Evolutionary conservation across 2,797 vertebrate species (phyloP), one percentile per base, ranked within the genome.

Genomic region (Acanthurus tractus): DNA sequence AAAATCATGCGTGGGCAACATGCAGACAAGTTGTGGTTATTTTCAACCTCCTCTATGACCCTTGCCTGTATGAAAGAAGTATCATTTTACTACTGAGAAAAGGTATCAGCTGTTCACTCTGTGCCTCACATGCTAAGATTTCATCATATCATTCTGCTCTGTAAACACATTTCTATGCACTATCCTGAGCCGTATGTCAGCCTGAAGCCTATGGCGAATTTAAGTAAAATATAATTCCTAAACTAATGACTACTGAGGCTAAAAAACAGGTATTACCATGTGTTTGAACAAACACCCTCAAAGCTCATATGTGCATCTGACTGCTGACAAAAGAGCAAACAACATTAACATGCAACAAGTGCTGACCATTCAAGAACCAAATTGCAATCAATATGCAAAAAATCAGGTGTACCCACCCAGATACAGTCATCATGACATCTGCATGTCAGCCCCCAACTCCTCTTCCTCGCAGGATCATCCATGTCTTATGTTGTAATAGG

Each of bases 351-450:
- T 25, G 61, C 17, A 12, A 56, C 22, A 74, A 38, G 15, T 23
- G 23, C 22, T 14, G 0, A 14, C 34, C 0, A 18, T 0, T 58
- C 8, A 46, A 29, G 20, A 38, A 38, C 14, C 23, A 52, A 40
- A 57, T 48, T 23, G 63, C 36, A 44, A 42, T 57, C 15, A 1
- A 20, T 1, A 74, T 0, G 13, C 44, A 79, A 18, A 18, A 29
- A 75, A 55, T 58, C 0, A 55, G 14, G 81, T 70, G 59, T 83
- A 92, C 86, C 74, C 81, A 87, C 84, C 88, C 82, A 71, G 58
- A 84, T 55, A 65, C 3, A 79, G 75, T 67, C 67, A 62, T 85
- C 17, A 0, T 67, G 54, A 70, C 68, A 84, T 70, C 59, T 68
- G 88, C 54, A 82, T 45, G 69, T 13, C 53, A 52, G 45, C 74